Evolutionary conservation across 2,113 vertebrate species (phyloP).

Genomic region (Eubucco bourcierii): DNA sequence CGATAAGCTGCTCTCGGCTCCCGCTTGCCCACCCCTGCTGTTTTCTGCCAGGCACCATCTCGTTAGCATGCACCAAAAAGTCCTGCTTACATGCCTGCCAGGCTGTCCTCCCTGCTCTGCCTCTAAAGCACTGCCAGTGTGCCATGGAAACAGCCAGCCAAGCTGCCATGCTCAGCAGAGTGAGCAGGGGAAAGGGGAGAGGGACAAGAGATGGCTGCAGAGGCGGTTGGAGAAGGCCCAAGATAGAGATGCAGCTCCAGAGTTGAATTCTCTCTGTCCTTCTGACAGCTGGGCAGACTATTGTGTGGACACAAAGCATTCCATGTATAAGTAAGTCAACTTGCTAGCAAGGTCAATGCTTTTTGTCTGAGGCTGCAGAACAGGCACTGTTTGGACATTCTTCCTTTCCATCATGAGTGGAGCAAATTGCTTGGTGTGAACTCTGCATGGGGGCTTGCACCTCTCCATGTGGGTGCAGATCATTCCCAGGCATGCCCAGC

Average conservation of each 20-base stretch:
- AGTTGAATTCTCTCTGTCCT: not conserved
- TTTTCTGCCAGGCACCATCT: not conserved
- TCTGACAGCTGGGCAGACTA: not conserved
- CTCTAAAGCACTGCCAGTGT: rapidly evolving
- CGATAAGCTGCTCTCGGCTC: constrained; percentile 7
- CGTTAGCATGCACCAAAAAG: not conserved
- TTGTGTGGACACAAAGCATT: not conserved
- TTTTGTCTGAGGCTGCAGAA: not conserved
- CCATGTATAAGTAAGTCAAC: not conserved
- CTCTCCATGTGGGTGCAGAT: not conserved
- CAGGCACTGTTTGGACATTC: rapidly evolving
- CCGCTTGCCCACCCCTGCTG: not conserved
- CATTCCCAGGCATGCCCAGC: not conserved
- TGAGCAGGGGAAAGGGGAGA: not conserved
- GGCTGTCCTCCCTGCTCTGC: not conserved
- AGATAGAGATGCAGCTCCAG: not conserved
- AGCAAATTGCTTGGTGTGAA: not conserved
- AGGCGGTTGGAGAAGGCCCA: not conserved
- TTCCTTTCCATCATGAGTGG: rapidly evolving
- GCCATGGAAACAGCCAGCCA: not conserved
- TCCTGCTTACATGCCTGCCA: not conserved
- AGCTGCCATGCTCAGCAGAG: not conserved
- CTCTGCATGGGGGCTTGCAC: rapidly evolving
- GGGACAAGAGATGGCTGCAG: rapidly evolving
- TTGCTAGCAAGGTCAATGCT: not conserved